Evolutionary conservation across 2,113 vertebrate genomes (phyloP).

Genomic region (Acinonyx jubatus): DNA sequence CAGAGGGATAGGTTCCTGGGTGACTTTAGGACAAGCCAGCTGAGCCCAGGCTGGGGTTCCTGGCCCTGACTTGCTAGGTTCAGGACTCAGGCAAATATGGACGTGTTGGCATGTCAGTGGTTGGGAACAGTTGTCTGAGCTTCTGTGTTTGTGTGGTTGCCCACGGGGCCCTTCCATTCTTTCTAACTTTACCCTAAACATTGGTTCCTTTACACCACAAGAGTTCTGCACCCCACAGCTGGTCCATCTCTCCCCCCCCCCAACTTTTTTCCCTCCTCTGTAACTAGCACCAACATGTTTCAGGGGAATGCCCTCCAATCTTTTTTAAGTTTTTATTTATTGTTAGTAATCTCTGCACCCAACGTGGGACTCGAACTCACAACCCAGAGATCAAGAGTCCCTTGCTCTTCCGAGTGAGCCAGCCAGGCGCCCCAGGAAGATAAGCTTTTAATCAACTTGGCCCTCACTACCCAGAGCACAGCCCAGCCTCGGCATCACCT

Average conservation of each 20-base stretch:
- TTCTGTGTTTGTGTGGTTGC: not conserved
- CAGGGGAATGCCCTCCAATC: not conserved
- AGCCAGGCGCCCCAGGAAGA: not conserved
- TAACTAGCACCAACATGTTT: not conserved
- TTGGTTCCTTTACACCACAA: not conserved
- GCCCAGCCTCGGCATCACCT: not conserved
- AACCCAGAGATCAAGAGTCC: not conserved
- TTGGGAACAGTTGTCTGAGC: not conserved
- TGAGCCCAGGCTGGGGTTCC: not conserved
- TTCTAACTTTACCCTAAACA: not conserved
- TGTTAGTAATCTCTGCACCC: not conserved
- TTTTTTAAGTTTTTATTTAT: not conserved
- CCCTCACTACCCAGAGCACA: not conserved
- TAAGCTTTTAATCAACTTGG: no score
- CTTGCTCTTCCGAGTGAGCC: not conserved
- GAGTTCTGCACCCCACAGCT: not conserved
- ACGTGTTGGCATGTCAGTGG: not conserved
- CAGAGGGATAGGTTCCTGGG: not conserved
- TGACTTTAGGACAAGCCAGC: not conserved
- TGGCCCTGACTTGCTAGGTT: not conserved
- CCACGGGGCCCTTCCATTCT: not conserved
- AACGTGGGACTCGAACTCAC: not conserved
- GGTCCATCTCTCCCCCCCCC: no score
- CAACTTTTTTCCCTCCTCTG: not conserved
- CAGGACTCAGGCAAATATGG: not conserved